Evolutionary conservation across 2,113 vertebrate genomes (phyloP).

Genomic region (Lota lota): DNA sequence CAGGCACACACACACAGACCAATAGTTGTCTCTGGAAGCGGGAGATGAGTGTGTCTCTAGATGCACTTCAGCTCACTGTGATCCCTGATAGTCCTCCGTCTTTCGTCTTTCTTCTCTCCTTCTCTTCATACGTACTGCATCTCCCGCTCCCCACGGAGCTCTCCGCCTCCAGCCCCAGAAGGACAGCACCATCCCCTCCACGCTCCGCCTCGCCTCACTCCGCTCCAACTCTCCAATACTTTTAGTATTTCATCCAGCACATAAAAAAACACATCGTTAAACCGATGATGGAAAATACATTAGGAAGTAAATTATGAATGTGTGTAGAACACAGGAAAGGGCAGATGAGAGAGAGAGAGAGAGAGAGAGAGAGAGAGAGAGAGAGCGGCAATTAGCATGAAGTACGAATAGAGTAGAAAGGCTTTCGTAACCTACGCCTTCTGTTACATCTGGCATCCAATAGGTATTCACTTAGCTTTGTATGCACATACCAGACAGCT

Average conservation of each 20-base stretch:
- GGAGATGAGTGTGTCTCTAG: conserved; percentile 33
- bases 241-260: conserved; percentile 14
- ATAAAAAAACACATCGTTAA: conserved; percentile 31
- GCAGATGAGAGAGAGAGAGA: no score
- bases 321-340: no score
- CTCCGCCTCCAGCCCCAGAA: conserved; percentile 45
- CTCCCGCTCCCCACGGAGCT: conserved; percentile 47
- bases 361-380: conserved; percentile 6
- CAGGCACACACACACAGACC: not conserved
- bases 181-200: conserved; percentile 13
- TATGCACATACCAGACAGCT: no score
- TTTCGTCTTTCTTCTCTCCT: conserved; percentile 36
- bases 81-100: conserved; percentile 46
- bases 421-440: no score
- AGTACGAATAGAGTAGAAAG: no score
- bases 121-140: conserved; percentile 41
- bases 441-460: no score
- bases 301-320: conserved; percentile 10
- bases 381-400: no score
- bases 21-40: conserved; percentile 28
- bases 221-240: conserved; percentile 32
- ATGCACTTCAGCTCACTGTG: conserved; percentile 41
- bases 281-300: conserved; percentile 12
- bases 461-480: no score
- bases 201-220: conserved; percentile 16